Conservation (phyloP, 2,113 vertebrate genomes). For the Circaetus gallicus region DNA sequence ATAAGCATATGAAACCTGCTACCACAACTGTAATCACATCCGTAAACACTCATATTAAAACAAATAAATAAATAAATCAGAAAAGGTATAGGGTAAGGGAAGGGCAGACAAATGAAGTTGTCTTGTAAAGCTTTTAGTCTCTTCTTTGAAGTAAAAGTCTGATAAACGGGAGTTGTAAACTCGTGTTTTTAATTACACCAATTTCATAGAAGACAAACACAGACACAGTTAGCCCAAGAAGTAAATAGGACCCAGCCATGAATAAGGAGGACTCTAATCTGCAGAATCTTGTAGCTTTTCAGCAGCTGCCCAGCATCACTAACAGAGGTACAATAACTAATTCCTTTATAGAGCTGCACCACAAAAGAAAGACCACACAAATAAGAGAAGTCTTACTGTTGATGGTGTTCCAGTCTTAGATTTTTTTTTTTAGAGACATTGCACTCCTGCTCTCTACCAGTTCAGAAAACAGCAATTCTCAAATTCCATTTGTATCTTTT, state of each 20-base stretch:
- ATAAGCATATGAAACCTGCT: background rate
- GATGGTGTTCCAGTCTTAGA: background rate
- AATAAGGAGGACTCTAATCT: background rate
- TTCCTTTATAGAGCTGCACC: background rate
- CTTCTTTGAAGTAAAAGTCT: background rate
- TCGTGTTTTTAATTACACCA: background rate
- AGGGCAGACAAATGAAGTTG: background rate
- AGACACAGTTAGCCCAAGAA: background rate
- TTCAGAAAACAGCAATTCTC: background rate
- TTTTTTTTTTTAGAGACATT: background rate
- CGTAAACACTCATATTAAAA: background rate
- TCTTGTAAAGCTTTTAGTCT: background rate
- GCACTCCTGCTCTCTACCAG: background rate
- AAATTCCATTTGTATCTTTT: background rate
- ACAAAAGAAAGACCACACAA: background rate
- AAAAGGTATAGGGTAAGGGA: background rate
- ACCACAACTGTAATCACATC: background rate
- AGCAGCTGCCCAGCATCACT: background rate
- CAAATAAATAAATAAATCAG: background rate
- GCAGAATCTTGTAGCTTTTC: background rate
- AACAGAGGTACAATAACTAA: background rate
- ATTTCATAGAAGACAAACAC: background rate
- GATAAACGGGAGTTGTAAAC: background rate
- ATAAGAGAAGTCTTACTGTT: background rate
- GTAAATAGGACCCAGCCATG: background rate